Base-by-base conservation (phyloP, 2,888 invertebrate genomes). In the Eumacrocentrus americanus region DNA sequence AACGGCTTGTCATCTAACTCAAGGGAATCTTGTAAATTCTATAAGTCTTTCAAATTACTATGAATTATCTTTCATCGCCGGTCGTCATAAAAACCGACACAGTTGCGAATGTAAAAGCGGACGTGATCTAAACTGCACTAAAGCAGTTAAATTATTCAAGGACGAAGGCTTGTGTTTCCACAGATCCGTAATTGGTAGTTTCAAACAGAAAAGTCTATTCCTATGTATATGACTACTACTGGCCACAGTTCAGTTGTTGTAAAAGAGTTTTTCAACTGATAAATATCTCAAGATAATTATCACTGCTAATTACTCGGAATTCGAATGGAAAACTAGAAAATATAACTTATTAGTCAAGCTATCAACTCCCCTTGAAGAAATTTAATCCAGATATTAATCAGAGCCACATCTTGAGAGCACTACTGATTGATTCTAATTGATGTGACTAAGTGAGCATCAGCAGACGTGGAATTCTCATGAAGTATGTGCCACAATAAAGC, bases 361-460 rank as follows among this genome's bases (percentile, higher is more conserved):
- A 12, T 42, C 20, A 42, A n/a, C n/a, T n/a, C n/a, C n/a, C n/a
- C n/a, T 16, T 23, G 34, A 44, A 34, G 34, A 23, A 54, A 42
- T 14, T 42, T 42, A 42, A 54, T 54, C 29, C 20, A 54, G 40
- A 44, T 29, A n/a, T 37, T 51, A 51, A 54, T 54, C 54, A 44
- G 29, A 29, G 54, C 42, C n/a, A 9, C 18, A 34, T 25, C 38
- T 38, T 25, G 14, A 40, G 16, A n/a, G 48, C 25, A 9, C 47
- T 50, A 38, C 48, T 57, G 48, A 57, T 57, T 57, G 57, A 57
- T 57, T 57, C 16, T 57, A 57, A 57, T 57, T 57, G 47, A 35
- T 12, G 40, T 29, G 20, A n/a, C n/a, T n/a, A 11, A 53, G 40
- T 20, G 35, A 50, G 29, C 53, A 34, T 7, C 23, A 38, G 22